Conservation (phyloP, 1,140 invertebrate genomes). For the Euwallacea similis region DNA sequence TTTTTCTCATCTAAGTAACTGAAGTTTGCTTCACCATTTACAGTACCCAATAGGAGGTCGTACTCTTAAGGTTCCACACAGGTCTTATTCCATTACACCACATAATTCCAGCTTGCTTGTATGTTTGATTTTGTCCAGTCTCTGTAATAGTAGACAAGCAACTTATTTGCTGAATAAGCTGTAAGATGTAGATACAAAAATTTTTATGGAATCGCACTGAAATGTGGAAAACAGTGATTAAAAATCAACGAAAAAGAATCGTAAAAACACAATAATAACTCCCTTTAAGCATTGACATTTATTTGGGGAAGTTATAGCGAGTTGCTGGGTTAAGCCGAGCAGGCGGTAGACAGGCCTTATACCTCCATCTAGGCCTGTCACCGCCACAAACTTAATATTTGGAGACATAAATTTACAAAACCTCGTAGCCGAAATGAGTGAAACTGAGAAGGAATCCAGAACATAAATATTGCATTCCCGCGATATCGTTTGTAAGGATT, state of each 20-base stretch:
- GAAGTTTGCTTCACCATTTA: too few relatives aligned
- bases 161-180: too few relatives aligned
- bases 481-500: slow-evolving; percentile 43
- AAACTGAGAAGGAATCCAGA: slow-evolving; percentile 35
- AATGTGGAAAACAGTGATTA: neutral
- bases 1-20: too few relatives aligned
- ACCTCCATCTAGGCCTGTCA: slow-evolving; percentile 42
- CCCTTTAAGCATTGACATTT: slow-evolving; percentile 42
- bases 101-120: too few relatives aligned
- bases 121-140: too few relatives aligned
- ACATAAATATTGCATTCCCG: slow-evolving; percentile 44
- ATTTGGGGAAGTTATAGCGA: slow-evolving; percentile 44
- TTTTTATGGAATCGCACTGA: neutral
- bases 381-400: slow-evolving; percentile 49
- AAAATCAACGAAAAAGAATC: slow-evolving; percentile 18
- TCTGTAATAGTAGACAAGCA: too few relatives aligned
- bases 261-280: slow-evolving; percentile 40
- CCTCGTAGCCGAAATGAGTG: slow-evolving; percentile 47
- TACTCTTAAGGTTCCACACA: too few relatives aligned
- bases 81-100: too few relatives aligned
- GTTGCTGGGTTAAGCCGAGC: slow-evolving; percentile 27
- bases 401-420: slow-evolving; percentile 53
- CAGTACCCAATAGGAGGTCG: too few relatives aligned
- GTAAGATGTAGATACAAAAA: too few relatives aligned
- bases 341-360: slow-evolving; percentile 30